phyloP scores from a whole-genome alignment of 2,797 vertebrate genomes.

The Chiroxiphia lanceolata region DNA sequence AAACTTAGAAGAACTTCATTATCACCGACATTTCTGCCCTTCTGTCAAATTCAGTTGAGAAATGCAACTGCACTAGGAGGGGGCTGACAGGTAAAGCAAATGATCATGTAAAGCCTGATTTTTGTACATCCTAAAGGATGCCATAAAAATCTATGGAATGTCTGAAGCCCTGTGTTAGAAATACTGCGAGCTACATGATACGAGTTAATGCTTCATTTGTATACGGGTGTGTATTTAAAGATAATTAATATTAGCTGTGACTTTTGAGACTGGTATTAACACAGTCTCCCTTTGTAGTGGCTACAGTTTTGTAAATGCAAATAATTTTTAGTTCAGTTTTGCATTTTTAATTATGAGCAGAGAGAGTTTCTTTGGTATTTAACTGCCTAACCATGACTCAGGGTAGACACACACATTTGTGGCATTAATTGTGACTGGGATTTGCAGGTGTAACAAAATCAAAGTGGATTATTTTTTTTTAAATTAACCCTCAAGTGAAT shows the following conservation, averaged over 20 bases:
- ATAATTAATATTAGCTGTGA: slow-evolving; percentile 61
- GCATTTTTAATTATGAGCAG: slow-evolving; percentile 49
- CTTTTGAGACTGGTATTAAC: slow-evolving; percentile 55
- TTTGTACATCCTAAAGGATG: background rate
- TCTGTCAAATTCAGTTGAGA: background rate
- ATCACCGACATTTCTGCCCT: background rate
- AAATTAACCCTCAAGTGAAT: background rate
- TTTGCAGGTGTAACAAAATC: slow-evolving; percentile 19
- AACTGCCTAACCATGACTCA: slow-evolving; percentile 31
- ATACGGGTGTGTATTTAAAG: slow-evolving; percentile 35
- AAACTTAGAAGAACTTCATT: slow-evolving; percentile 31
- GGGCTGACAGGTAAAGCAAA: slow-evolving; percentile 3
- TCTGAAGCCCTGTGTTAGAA: background rate
- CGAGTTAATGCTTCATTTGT: slow-evolving; percentile 30
- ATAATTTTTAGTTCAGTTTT: slow-evolving; percentile 35
- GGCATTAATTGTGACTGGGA: background rate
- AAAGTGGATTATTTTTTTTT: background rate
- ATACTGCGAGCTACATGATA: background rate
- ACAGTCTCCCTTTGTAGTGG: slow-evolving; percentile 39
- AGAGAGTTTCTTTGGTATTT: slow-evolving; percentile 33
- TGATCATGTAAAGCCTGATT: background rate
- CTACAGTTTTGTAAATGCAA: slow-evolving; percentile 51
- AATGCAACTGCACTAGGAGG: background rate
- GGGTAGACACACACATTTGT: background rate
- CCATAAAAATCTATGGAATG: background rate